Evolutionary conservation across 37 sponge, comb jelly and placozoan genomes (phyloP).

Genomic region (Beroe forskalii): DNA sequence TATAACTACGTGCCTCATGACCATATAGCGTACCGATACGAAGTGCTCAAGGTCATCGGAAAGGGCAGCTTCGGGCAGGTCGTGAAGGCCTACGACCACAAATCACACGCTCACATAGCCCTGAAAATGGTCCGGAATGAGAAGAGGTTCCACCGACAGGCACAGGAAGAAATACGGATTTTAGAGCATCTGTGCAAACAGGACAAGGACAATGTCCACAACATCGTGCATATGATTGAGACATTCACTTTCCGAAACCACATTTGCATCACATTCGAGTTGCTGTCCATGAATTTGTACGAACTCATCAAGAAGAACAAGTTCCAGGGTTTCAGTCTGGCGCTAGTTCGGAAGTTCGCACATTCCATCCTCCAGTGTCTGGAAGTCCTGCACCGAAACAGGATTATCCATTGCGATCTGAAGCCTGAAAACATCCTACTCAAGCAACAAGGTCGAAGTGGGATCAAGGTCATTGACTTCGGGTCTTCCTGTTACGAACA

Average conservation of each 20-base stretch:
- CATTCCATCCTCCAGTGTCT: slow-evolving; percentile 95
- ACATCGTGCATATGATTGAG: slow-evolving; percentile 92
- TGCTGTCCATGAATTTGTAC: slow-evolving; percentile 96
- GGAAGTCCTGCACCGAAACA: slow-evolving; percentile 85
- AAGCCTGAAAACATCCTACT: slow-evolving; percentile 97
- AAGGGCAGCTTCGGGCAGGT: slow-evolving; percentile 99
- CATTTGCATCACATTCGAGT: slow-evolving; percentile 95
- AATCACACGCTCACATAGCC: slow-evolving; percentile 86
- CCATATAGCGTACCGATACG: slow-evolving; percentile 93
- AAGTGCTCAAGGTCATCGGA: slow-evolving; percentile 89
- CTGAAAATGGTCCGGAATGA: slow-evolving; percentile 95
- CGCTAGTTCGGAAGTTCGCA: slow-evolving; percentile 95
- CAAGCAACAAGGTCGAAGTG: slow-evolving; percentile 89
- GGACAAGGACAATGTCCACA: slow-evolving; percentile 86
- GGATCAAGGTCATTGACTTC: slow-evolving; percentile 95
- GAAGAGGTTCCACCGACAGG: slow-evolving; percentile 95
- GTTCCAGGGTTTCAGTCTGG: slow-evolving; percentile 95
- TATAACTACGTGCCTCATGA: slow-evolving; percentile 87
- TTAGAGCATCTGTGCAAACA: slow-evolving; percentile 89
- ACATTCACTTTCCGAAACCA: slow-evolving; percentile 94
- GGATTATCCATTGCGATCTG: slow-evolving; percentile 99
- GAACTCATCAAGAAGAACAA: slow-evolving; percentile 99
- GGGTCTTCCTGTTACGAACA: slow-evolving; percentile 95
- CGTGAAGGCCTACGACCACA: slow-evolving; percentile 92
- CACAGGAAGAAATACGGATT: slow-evolving; percentile 88